phyloP scores from a whole-genome alignment of 2,888 invertebrate genomes.

The Diloba caeruleocephala region DNA sequence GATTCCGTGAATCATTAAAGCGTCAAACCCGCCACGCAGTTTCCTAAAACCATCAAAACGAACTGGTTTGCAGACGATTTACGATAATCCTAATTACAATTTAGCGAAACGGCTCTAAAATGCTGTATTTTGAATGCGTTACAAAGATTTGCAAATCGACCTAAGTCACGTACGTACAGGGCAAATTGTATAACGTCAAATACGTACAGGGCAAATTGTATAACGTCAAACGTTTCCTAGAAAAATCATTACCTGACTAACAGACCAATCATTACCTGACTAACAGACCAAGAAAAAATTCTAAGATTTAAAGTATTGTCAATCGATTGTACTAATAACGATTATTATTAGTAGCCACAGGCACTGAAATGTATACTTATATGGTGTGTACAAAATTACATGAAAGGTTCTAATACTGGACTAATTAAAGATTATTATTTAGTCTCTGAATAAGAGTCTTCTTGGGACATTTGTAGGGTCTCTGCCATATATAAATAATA shows the following conservation, averaged over 20 bases:
- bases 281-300: conserved; percentile 11
- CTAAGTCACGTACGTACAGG: conserved; percentile 45
- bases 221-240: conserved; percentile 39
- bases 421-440: conserved; percentile 35
- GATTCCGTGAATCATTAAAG: conserved; percentile 67
- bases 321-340: conserved; percentile 28
- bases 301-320: conserved; percentile 15
- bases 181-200: conserved; percentile 31
- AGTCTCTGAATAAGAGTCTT: conserved; percentile 29
- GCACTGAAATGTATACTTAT: conserved; percentile 29
- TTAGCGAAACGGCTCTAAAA: conserved; percentile 37
- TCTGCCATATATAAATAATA: conserved; percentile 29
- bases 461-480: conserved; percentile 11
- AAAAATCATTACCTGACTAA: conserved; percentile 46
- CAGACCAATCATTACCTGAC: conserved; percentile 32
- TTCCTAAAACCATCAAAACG: conserved; percentile 51
- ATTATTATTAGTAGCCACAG: conserved; percentile 33
- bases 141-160: conserved; percentile 33
- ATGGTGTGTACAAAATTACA: conserved; percentile 21
- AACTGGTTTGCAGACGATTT: conserved; percentile 47
- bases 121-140: conserved; percentile 33
- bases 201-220: conserved; percentile 32
- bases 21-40: conserved; percentile 38
- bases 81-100: conserved; percentile 44
- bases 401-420: conserved; percentile 17